A percentile compares a stretch with the other conserved stretches of the same genome.
Evolutionary conservation across 2,888 invertebrate genomes (phyloP).

Genomic region (Lordiphosa fenestrarum): DNA sequence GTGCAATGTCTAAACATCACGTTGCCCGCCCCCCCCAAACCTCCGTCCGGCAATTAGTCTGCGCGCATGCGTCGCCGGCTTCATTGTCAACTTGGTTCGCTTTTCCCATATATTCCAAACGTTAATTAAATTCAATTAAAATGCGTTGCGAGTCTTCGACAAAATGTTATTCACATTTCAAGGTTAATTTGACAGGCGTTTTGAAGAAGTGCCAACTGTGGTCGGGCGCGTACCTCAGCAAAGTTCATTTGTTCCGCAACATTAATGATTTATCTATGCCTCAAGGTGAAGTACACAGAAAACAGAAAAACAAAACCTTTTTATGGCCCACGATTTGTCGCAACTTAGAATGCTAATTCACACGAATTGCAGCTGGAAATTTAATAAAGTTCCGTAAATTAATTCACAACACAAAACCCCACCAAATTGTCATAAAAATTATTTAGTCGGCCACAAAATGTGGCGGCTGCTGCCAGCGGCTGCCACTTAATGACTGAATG

Average conservation of each 20-base stretch:
- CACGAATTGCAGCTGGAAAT: slow-evolving; percentile 1
- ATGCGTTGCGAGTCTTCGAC: slow-evolving; percentile 72
- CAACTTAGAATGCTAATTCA: slow-evolving; percentile 27
- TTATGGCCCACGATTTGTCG: slow-evolving; percentile 15
- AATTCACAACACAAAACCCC: slow-evolving; percentile 37
- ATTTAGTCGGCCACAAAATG: slow-evolving; percentile 67
- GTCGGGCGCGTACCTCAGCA: neutral
- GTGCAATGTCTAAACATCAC: slow-evolving; percentile 40
- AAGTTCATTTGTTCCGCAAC: slow-evolving; percentile 63
- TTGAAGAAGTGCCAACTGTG: slow-evolving; percentile 64
- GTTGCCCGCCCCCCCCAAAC: neutral
- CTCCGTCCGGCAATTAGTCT: slow-evolving; percentile 60
- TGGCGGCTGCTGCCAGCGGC: slow-evolving; percentile 71
- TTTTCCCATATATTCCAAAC: slow-evolving; percentile 74
- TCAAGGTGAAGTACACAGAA: slow-evolving; percentile 47
- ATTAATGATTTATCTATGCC: slow-evolving; percentile 49
- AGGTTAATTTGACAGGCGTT: slow-evolving; percentile 65
- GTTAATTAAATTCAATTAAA: slow-evolving; percentile 75
- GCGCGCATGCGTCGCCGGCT: slow-evolving; percentile 69
- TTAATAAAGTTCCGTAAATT: slow-evolving; percentile 21
- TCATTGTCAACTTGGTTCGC: slow-evolving; percentile 62
- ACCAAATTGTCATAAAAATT: slow-evolving; percentile 65
- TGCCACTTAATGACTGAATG: slow-evolving; percentile 71
- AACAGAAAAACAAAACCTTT: slow-evolving; percentile 36
- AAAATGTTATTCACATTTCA: slow-evolving; percentile 71